Percentiles rank a stretch among this genome's conserved stretches.
These are phyloP conservation scores for Oncopeltus fasciatus DNA, from an alignment of 1,140 invertebrate genomes.

Conservation along the genomic window DNA sequence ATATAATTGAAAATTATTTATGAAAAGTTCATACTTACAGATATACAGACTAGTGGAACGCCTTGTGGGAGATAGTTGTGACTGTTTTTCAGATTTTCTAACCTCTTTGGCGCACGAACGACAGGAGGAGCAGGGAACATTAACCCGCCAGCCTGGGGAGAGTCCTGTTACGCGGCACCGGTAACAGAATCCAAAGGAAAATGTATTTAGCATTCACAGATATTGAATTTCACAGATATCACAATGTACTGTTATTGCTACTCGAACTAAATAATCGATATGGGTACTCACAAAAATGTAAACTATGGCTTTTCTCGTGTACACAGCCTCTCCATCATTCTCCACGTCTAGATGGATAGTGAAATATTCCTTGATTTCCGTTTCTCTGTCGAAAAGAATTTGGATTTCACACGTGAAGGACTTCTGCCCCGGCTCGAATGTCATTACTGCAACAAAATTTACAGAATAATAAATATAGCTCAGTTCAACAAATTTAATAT, in stretches of 20 bases:
- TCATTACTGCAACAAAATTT: too few relatives aligned
- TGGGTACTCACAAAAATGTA: constrained; percentile 14
- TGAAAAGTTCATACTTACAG: constrained; percentile 3
- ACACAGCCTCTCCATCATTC: not conserved
- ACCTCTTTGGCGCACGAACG: not conserved
- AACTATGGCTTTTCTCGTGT: constrained; percentile 4
- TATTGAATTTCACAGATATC: too few relatives aligned
- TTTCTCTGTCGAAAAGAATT: not conserved
- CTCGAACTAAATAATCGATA: too few relatives aligned
- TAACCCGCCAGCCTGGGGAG: not conserved
- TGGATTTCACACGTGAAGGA: not conserved
- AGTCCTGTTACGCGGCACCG: too few relatives aligned
- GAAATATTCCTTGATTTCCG: constrained; percentile 12
- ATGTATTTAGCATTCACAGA: too few relatives aligned
- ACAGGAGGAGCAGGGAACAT: constrained; percentile 12
- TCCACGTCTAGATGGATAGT: not conserved
- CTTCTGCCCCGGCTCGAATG: not conserved
- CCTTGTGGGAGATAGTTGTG: constrained; percentile 1
- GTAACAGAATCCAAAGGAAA: too few relatives aligned
- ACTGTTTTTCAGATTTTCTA: not conserved
- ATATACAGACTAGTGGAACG: constrained; percentile 8
- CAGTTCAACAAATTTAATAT: too few relatives aligned
- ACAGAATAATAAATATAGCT: too few relatives aligned
- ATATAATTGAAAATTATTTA: too few relatives aligned
- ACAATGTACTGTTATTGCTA: too few relatives aligned